These are phyloP conservation scores for Acleris cristana DNA, from an alignment of 2,888 invertebrate genomes.

Conservation along the genomic window DNA sequence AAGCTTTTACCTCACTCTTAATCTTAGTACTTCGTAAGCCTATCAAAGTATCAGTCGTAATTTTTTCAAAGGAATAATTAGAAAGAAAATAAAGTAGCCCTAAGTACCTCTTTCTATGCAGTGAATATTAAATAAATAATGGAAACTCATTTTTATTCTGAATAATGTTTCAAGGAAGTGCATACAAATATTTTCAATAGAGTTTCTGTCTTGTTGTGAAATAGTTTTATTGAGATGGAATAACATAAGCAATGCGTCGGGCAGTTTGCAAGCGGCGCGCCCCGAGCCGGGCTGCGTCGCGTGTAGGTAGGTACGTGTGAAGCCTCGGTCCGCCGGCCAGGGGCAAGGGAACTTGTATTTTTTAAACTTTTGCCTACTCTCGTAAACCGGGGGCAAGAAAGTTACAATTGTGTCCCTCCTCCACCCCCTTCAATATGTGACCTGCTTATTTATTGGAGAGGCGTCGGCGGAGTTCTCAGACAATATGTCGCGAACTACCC, in stretches of 20 bases:
- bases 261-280: slow-evolving; percentile 45
- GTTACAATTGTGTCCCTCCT: slow-evolving; percentile 82
- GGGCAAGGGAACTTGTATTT: slow-evolving; percentile 77
- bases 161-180: slow-evolving; percentile 61
- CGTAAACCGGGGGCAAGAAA: slow-evolving; percentile 74
- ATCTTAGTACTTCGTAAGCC: slow-evolving; percentile 48
- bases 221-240: slow-evolving; percentile 33
- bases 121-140: slow-evolving; percentile 66
- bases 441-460: slow-evolving; percentile 83
- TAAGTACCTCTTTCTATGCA: slow-evolving; percentile 66
- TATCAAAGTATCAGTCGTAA: slow-evolving; percentile 40
- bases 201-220: slow-evolving; percentile 20
- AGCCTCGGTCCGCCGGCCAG: slow-evolving; percentile 47
- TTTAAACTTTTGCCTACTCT: slow-evolving; percentile 79
- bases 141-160: slow-evolving; percentile 75
- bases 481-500: slow-evolving; percentile 80
- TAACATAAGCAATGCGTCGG: slow-evolving; percentile 40
- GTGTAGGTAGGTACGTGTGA: slow-evolving; percentile 41
- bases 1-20: slow-evolving; percentile 62
- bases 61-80: slow-evolving; percentile 51
- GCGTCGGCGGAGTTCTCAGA: slow-evolving; percentile 80
- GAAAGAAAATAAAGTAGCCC: slow-evolving; percentile 14
- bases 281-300: slow-evolving; percentile 36
- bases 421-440: slow-evolving; percentile 82
- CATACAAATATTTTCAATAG: slow-evolving; percentile 56